These are phyloP conservation scores for Chrysaora quinquecirrha DNA, from an alignment of 30 jellyfish, hydroid and myxozoan species.

Conservation along the genomic window DNA sequence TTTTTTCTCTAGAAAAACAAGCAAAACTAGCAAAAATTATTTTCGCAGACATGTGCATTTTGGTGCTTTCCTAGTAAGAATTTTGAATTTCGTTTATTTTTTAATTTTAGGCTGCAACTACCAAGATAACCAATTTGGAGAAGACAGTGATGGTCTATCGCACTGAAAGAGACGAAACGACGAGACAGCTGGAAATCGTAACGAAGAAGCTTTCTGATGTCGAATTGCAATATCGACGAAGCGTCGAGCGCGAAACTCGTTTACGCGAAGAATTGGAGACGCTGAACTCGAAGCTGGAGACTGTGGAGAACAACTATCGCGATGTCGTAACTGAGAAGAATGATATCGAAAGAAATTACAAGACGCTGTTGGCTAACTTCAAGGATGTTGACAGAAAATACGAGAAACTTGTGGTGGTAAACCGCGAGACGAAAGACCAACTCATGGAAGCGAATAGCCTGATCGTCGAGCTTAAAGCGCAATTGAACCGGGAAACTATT, in stretches of 20 bases:
- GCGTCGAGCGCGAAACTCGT: slow-evolving; percentile 89
- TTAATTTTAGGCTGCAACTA: slow-evolving; percentile 62
- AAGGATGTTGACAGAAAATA: slow-evolving; percentile 82
- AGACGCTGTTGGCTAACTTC: slow-evolving; percentile 74
- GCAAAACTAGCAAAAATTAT: no score
- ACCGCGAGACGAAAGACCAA: slow-evolving; percentile 84
- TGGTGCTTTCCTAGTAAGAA: no score
- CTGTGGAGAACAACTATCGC: slow-evolving; percentile 69
- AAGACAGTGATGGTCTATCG: slow-evolving; percentile 69
- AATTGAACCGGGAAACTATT: slow-evolving; percentile 69
- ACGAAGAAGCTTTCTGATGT: slow-evolving; percentile 68
- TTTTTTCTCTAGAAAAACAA: no score
- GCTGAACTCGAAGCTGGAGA: slow-evolving; percentile 58
- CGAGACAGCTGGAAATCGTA: slow-evolving; percentile 75
- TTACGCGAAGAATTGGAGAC: slow-evolving; percentile 78
- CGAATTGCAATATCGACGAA: slow-evolving; percentile 85
- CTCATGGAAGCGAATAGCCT: slow-evolving; percentile 46
- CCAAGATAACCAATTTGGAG: slow-evolving; percentile 75
- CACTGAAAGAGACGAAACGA: slow-evolving; percentile 82
- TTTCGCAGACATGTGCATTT: no score
- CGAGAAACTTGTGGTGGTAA: slow-evolving; percentile 56
- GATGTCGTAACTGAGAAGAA: slow-evolving; percentile 79
- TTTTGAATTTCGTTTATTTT: no score
- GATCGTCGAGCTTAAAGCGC: slow-evolving; percentile 77
- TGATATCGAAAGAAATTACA: slow-evolving; percentile 81